These are phyloP conservation scores for Orbicella faveolata DNA, from an alignment of 64 coral and sea anemone genomes.

Conservation along the genomic window DNA sequence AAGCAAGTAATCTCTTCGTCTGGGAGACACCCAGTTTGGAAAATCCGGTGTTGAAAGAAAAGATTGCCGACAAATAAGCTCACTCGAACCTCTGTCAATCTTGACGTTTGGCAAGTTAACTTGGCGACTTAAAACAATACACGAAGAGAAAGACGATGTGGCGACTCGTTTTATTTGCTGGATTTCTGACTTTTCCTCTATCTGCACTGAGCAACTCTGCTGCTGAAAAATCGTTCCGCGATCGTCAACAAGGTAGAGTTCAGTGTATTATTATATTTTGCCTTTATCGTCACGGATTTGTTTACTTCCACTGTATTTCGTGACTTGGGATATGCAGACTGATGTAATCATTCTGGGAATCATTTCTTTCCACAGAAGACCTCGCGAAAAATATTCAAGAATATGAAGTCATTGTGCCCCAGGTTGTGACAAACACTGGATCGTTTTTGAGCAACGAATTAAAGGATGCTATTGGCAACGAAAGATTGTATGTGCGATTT, in stretches of 20 bases:
- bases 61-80: background rate
- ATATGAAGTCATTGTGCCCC: constrained; percentile 11
- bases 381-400: constrained; percentile 3
- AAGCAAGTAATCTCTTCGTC: background rate
- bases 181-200: background rate
- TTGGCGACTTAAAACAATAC: background rate
- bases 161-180: background rate
- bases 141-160: background rate
- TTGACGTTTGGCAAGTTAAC: background rate
- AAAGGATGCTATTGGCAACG: background rate
- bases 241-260: background rate
- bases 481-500: constrained; percentile 31
- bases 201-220: background rate
- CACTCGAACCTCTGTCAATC: background rate
- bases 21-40: background rate
- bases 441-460: background rate
- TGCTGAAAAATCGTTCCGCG: background rate
- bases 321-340: background rate
- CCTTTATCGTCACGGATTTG: background rate
- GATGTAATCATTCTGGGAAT: background rate
- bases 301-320: background rate
- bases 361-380: background rate
- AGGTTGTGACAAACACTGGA: background rate
- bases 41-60: constrained; percentile 13
- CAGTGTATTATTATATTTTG: no score